Percentiles rank a stretch among this genome's conserved stretches.
Evolutionary conservation across 1,140 invertebrate species (phyloP).

Genomic region (Bombus ignitus): DNA sequence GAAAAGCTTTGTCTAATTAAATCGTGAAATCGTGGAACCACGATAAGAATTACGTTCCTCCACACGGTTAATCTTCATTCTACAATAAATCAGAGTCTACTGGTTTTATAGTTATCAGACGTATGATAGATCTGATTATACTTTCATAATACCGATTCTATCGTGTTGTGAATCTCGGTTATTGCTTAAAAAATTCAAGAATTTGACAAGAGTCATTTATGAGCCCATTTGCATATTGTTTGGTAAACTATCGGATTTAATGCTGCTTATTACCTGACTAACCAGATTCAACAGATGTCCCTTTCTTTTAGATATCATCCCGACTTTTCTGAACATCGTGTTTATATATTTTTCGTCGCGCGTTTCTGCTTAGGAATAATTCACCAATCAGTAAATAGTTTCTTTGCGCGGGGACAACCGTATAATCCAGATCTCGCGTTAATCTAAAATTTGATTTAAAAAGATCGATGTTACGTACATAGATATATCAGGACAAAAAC

Average conservation of each 20-base stretch:
- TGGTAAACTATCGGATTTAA: neutral
- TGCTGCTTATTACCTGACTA: slow-evolving; percentile 10
- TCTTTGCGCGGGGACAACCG: too few relatives aligned
- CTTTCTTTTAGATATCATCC: neutral
- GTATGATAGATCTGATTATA: too few relatives aligned
- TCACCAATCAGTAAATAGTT: neutral
- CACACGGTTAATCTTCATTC: too few relatives aligned
- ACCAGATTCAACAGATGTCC: neutral
- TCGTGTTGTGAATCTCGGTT: neutral
- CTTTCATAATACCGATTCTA: too few relatives aligned
- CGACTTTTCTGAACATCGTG: neutral
- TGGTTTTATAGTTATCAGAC: too few relatives aligned
- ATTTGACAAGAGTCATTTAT: neutral
- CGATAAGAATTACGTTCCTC: too few relatives aligned
- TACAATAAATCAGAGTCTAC: too few relatives aligned
- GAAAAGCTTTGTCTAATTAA: too few relatives aligned
- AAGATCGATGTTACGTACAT: too few relatives aligned
- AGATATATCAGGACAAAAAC: neutral
- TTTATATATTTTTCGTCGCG: neutral
- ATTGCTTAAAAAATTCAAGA: neutral
- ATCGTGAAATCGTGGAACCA: too few relatives aligned
- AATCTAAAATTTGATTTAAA: neutral
- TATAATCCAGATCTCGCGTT: neutral
- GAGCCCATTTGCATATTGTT: neutral
- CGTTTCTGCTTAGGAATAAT: neutral